Evolutionary conservation across 2,113 vertebrate genomes (phyloP), one percentile per base, ranked within the genome.

Genomic region (Ariopsis seemanni): DNA sequence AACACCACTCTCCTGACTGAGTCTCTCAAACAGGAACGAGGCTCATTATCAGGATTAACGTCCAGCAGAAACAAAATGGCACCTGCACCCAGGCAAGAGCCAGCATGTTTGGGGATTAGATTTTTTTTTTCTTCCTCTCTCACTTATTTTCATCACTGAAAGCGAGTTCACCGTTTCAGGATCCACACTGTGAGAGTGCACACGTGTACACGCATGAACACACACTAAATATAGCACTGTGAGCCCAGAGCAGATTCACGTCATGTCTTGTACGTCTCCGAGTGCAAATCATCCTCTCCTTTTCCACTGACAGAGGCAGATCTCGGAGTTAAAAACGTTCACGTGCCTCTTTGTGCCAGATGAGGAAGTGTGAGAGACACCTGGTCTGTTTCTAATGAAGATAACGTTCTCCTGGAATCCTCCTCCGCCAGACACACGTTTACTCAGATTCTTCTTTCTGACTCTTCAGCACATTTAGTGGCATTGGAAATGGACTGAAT

Each of bases 351-450:
- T 25, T 71, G 60, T 42, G 42, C 22, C 78, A 48, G 27, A 25
- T 3, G 48, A 74, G 83, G 87, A 88, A 80, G 69, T 60, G n/a
- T 27, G 55, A 85, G 63, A 82, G n/a, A 85, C 60, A 7, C 48
- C 60, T 60, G n/a, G 60, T 48, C 71, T 78, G 82, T 52, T 84
- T 85, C 75, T 34, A 63, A 27, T 60, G 50, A 27, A 82, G 78
- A 86, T 86, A 78, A 86, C 60, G 52, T 60, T 83, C 17, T 55
- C 22, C 52, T 71, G 18, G 9, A 48, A 50, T 75, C 42, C 72
- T 11, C 17, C 18, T 11, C 11, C 42, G 0, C 2, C 71, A 50
- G 15, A 48, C 72, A 50, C 22, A 67, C 63, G 7, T n/a, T 4
- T 4, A 74, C 34, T 50, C 42, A 42, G 42, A 42, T 42, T 4